Conservation (phyloP, 2,797 vertebrate species). For the Sebastes dallii region DNA sequence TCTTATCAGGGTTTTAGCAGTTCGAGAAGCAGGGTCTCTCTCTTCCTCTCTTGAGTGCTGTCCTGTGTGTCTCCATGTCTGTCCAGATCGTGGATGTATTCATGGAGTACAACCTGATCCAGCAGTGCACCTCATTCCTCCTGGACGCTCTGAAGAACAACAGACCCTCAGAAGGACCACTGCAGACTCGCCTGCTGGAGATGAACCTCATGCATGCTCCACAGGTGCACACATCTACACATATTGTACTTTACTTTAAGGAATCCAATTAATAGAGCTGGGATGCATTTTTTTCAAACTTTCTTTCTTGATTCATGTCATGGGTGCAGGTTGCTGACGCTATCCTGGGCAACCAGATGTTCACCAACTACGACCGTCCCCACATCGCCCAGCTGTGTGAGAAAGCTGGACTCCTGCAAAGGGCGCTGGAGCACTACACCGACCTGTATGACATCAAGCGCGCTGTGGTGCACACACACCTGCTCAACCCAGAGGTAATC, state of each 20-base stretch:
- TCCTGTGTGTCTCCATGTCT: constrained; percentile 11
- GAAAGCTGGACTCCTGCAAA: constrained; percentile 93
- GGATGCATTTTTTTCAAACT: not conserved
- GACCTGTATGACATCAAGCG: constrained; percentile 97
- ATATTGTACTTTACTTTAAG: not conserved
- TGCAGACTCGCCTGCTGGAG: constrained; percentile 95
- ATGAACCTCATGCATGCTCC: constrained; percentile 99
- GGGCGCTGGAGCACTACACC: constrained; percentile 95
- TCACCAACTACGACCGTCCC: constrained; percentile 95
- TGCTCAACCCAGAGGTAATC: constrained; percentile 94
- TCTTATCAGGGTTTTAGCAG: not conserved
- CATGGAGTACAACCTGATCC: constrained; percentile 98
- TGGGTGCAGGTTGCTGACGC: constrained; percentile 91
- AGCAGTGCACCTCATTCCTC: constrained; percentile 96
- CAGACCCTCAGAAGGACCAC: constrained; percentile 93
- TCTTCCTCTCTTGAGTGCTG: not conserved
- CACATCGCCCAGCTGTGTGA: constrained; percentile 97
- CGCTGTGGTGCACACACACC: constrained; percentile 95
- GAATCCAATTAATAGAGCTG: not conserved
- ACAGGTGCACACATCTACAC: constrained; percentile 82
- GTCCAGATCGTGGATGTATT: constrained; percentile 96
- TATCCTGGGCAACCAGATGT: constrained; percentile 98
- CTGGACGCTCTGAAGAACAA: constrained; percentile 97
- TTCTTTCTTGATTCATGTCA: not conserved
- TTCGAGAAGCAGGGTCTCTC: not conserved